Evolutionary conservation across 2,888 invertebrate species (phyloP).

Genomic region (Hetaerina titia): DNA sequence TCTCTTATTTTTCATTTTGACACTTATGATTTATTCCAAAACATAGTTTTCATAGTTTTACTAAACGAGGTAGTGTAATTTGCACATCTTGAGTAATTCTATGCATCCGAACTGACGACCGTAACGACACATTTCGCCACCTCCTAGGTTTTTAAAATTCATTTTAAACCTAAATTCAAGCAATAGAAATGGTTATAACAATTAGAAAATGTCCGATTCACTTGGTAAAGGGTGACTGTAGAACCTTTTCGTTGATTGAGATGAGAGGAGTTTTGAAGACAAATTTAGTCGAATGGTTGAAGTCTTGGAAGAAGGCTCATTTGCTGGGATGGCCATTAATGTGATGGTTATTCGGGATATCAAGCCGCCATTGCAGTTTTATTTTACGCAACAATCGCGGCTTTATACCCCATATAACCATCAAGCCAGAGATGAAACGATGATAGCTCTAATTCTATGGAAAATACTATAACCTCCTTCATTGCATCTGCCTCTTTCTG

Average conservation of each 20-base stretch:
- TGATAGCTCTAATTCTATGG: not conserved
- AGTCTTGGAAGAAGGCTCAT: not conserved
- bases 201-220: too few species aligned
- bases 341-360: not conserved
- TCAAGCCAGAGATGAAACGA: not conserved
- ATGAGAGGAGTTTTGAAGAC: not conserved
- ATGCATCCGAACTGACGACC: too few species aligned
- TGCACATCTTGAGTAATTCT: too few species aligned
- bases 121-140: too few species aligned
- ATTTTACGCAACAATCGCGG: slow-evolving; percentile 16
- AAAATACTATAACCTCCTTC: not conserved
- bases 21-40: too few species aligned
- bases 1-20: too few species aligned
- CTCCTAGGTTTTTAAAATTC: too few species aligned
- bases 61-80: too few species aligned
- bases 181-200: too few species aligned
- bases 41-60: too few species aligned
- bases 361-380: not conserved
- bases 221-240: too few species aligned
- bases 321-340: not conserved
- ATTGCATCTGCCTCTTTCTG: not conserved
- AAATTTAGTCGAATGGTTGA: not conserved
- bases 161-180: too few species aligned
- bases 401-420: slow-evolving; percentile 16
- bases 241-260: not conserved